phyloP scores from a whole-genome alignment of 2,113 vertebrate genomes.

The Aegypius monachus region DNA sequence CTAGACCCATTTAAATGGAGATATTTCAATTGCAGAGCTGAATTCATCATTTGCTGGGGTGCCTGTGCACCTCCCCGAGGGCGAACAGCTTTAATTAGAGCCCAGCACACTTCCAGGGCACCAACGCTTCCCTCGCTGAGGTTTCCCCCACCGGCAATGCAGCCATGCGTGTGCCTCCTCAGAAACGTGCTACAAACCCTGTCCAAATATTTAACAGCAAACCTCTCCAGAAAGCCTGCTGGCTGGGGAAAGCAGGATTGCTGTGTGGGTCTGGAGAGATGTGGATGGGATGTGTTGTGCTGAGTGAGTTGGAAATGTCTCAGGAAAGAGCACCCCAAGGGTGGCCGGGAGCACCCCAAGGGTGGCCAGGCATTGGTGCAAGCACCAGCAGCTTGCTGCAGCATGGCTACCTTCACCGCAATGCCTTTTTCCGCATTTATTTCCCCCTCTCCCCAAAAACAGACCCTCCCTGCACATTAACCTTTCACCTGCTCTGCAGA shows the following conservation, averaged over 20 bases:
- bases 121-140: background rate
- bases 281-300: accelerated
- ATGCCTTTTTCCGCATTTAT: background rate
- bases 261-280: background rate
- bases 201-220: background rate
- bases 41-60: background rate
- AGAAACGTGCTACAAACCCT: background rate
- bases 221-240: background rate
- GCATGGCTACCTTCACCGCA: background rate
- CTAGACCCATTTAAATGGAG: constrained; percentile 27
- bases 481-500: background rate
- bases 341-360: background rate
- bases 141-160: background rate
- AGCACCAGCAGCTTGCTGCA: background rate
- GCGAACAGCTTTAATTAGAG: constrained; percentile 1
- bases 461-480: background rate
- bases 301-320: background rate
- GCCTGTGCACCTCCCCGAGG: constrained; percentile 11
- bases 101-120: background rate
- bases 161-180: background rate
- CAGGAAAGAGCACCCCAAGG: background rate
- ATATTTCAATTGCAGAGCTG: background rate
- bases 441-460: background rate
- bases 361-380: accelerated
- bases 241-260: background rate